phyloP scores from a whole-genome alignment of 2,113 vertebrate species.

The Pelecanus crispus region DNA sequence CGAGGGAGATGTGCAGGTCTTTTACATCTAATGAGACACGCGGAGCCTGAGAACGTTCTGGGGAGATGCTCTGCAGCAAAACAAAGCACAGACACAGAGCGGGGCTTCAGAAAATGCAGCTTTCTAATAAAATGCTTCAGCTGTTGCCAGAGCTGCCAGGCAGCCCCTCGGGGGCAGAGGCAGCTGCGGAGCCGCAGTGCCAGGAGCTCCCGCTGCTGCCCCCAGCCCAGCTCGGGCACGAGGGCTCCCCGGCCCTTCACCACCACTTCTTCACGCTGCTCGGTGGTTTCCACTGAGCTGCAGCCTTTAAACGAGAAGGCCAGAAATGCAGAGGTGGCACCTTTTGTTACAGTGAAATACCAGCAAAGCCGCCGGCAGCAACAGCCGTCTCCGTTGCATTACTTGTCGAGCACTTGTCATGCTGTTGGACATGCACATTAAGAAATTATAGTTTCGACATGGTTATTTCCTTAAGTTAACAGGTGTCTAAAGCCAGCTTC shows the following conservation, averaged over 20 bases:
- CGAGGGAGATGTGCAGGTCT: background rate
- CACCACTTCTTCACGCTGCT: background rate
- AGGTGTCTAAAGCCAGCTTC: conserved; percentile 11
- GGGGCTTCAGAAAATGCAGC: background rate
- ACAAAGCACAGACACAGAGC: background rate
- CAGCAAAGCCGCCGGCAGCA: background rate
- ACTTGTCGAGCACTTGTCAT: background rate
- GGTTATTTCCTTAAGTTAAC: conserved; percentile 4
- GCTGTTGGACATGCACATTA: background rate
- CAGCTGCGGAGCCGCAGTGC: background rate
- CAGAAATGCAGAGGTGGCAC: background rate
- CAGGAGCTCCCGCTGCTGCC: background rate
- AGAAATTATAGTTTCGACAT: background rate
- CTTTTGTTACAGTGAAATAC: background rate
- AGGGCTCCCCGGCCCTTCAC: background rate
- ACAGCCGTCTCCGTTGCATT: rapidly evolving
- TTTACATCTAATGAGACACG: background rate
- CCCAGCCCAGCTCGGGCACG: background rate
- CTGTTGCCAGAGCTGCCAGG: background rate
- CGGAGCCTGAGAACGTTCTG: background rate
- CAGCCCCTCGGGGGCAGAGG: background rate
- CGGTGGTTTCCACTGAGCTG: rapidly evolving
- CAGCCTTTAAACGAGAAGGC: background rate
- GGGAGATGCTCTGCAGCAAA: background rate
- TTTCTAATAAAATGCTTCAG: background rate